A percentile compares a stretch with the other conserved stretches of the same genome.
Evolutionary conservation across 2,113 vertebrate species (phyloP).

Genomic region (Chaenogobius annularis): DNA sequence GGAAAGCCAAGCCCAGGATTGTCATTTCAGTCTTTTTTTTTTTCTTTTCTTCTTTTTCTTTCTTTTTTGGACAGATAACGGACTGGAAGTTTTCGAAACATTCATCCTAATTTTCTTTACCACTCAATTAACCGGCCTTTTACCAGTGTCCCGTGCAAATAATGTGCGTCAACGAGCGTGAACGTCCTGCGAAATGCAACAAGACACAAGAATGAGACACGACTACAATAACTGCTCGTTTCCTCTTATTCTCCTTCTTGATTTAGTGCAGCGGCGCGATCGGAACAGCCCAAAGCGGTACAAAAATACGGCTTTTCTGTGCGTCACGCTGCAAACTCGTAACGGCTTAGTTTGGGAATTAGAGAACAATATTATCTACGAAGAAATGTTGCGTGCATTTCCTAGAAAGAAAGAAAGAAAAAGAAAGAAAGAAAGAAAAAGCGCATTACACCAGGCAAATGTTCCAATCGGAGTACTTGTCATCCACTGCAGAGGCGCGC

Average conservation of each 20-base stretch:
- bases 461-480: background rate
- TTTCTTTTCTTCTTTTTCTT: too few species aligned
- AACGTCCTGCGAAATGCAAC: background rate
- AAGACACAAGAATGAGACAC: slow-evolving; percentile 1
- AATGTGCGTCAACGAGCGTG: background rate
- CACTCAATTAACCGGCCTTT: background rate
- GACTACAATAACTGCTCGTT: background rate
- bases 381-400: background rate
- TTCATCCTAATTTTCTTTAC: background rate
- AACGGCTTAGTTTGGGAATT: background rate
- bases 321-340: background rate
- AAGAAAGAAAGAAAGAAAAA: too few species aligned
- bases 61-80: too few species aligned
- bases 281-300: background rate
- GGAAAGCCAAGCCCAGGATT: too few species aligned
- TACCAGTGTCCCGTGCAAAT: background rate
- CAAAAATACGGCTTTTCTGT: background rate
- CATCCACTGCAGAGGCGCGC: slow-evolving; percentile 36
- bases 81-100: background rate
- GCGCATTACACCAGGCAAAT: background rate
- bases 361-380: background rate
- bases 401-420: background rate
- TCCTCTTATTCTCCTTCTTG: background rate
- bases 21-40: too few species aligned
- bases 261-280: background rate